Base-by-base conservation (phyloP, 2,888 invertebrate species). In the Drosophila cracens region DNA sequence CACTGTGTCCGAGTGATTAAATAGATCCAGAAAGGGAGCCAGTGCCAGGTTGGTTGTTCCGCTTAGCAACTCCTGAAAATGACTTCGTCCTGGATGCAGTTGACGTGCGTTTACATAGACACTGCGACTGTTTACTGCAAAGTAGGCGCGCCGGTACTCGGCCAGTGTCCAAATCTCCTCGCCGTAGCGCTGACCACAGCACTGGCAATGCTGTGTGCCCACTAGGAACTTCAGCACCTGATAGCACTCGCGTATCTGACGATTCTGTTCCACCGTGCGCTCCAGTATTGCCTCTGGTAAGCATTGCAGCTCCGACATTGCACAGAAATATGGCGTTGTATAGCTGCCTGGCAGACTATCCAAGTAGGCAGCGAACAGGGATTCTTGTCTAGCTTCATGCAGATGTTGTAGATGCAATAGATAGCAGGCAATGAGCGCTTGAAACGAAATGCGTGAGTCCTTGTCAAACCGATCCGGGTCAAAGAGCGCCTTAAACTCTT, bases 11-110 rank as follows among this genome's bases (percentile, higher is more conserved):
- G 96, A 95, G 91, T 98, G 98, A 94, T 98, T 98, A 75, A 98
- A 96, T 94, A 98, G 95, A 92, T 98, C 98, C 70, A 98, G 94
- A 92, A 96, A 97, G 0, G 98, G 98, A 74, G 97, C 97, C 57
- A 98, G 92, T 7, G 97, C 98, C 93, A 96, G 94, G 77, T 94
- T 94, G 33, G 95, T 95, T 79, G 94, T 94, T 91, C 95, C 96
- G 76, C 92, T 93, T 69, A 96, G 92, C 36, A 94, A 74, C 4
- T 76, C 40, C 51, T 84, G 81, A 49, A 92, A 91, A 65, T 81
- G 76, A 40, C 90, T 91, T 34, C 93, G 89, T 31, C 94, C 87
- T 27, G 93, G 89, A 70, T 92, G 91, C 36, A 94, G 89, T 57
- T 94, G 92, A 60, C 94, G 93, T 46, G 95, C 91, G 88, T 96